Evolutionary conservation across 2,888 invertebrate genomes (phyloP), one percentile per base, ranked within the genome.

Genomic region (Epirrhoe tristata): DNA sequence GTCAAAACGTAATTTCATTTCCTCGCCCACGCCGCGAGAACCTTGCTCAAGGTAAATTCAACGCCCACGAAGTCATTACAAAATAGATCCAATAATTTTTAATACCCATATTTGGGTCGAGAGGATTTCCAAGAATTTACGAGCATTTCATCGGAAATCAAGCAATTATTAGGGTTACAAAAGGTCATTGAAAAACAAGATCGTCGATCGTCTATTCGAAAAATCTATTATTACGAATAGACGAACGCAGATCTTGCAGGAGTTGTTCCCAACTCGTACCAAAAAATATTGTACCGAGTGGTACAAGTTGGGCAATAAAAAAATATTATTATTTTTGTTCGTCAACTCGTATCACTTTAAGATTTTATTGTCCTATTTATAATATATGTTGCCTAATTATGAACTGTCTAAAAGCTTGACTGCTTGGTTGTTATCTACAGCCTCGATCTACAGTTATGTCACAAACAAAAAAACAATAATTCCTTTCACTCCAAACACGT

Each of bases 61-160:
- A 53, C 66, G 60, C 57, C 56, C 53, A 54, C 54, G 46, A 61
- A 43, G 55, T 50, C 48, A 36, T 55, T 55, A 59, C 50, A 59
- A 64, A 64, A 58, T 50, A 54, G 39, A 64, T 64, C 50, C n/a
- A 36, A 54, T 10, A 32, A 12, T 51, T 59, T 55, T 51, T 55
- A 60, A 51, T 55, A 60, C 55, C 48, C 53, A 52, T 62, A 67
- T 63, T 63, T 51, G 12, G 55, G 55, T 84, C 78, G 76, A 80
- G 75, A 78, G 78, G 80, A 83, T 76, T 58, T 77, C 78, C 78
- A 79, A 74, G 79, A 71, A 80, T 81, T 77, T 75, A 76, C 48
- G 71, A 10, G 76, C 75, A 77, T 81, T 76, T 75, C 73, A 75
- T 76, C 77, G 77, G 80, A 81, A 79, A 80, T 83, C 80, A 79